Percentiles rank a stretch among this genome's conserved stretches.
phyloP scores from a whole-genome alignment of 2,888 invertebrate genomes.

The Scaeva pyrastri region DNA sequence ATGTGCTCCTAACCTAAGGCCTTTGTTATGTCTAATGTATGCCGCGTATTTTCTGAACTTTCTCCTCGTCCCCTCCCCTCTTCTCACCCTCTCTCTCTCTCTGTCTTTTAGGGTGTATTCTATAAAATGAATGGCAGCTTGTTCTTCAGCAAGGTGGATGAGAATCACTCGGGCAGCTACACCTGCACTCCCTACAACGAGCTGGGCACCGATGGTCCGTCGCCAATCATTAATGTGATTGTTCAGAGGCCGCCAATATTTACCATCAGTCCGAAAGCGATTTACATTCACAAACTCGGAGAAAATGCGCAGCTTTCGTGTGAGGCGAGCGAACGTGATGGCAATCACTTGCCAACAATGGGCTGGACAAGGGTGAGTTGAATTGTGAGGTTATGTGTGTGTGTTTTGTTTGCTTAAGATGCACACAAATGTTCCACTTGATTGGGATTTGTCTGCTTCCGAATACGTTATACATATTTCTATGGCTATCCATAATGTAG shows the following conservation, averaged over 20 bases:
- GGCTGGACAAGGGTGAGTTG: constrained; percentile 88
- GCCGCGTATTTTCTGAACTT: too few species aligned
- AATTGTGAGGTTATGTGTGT: constrained; percentile 85
- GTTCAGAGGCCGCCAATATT: constrained; percentile 94
- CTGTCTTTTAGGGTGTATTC: constrained; percentile 88
- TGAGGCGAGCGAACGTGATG: constrained; percentile 89
- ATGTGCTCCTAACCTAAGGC: neutral
- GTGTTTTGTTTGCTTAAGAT: constrained; percentile 77
- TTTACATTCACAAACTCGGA: constrained; percentile 93
- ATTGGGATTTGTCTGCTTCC: constrained; percentile 72
- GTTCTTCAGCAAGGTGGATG: constrained; percentile 92
- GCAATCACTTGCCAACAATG: constrained; percentile 87
- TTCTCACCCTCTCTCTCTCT: neutral
- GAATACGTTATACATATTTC: neutral
- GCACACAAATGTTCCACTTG: constrained; percentile 42
- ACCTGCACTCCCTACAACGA: constrained; percentile 96
- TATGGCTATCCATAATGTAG: constrained; percentile 83
- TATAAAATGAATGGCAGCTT: constrained; percentile 93
- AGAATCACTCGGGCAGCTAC: constrained; percentile 94
- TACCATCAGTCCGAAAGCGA: constrained; percentile 90
- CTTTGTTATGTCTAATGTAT: constrained; percentile 35
- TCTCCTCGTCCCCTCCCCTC: too few species aligned
- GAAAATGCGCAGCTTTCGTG: constrained; percentile 93
- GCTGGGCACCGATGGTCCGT: constrained; percentile 93
- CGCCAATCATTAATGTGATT: constrained; percentile 92